A percentile compares a stretch with the other conserved stretches of the same genome.
Conservation (phyloP, 2,888 invertebrate species). For the Allophyes oxyacanthae region DNA sequence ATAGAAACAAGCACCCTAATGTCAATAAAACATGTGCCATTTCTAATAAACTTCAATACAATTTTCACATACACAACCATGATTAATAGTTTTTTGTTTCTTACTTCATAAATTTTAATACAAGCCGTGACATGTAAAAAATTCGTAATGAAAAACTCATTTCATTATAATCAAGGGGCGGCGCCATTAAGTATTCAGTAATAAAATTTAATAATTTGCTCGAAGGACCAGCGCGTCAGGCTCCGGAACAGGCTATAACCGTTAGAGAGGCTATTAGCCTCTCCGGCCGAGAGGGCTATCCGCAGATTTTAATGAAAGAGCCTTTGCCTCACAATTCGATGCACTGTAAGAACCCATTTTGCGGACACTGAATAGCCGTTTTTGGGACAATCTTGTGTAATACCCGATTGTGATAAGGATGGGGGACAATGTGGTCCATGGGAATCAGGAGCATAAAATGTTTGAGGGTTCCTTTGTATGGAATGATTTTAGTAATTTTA, state of each 20-base stretch:
- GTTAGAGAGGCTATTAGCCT: conserved; percentile 48
- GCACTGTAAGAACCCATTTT: conserved; percentile 44
- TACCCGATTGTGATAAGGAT: conserved; percentile 37
- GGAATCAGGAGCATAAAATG: conserved; percentile 17
- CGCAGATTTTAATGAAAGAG: conserved; percentile 57
- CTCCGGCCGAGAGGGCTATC: conserved; percentile 31
- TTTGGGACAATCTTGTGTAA: conserved; percentile 49
- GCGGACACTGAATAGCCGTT: conserved; percentile 35
- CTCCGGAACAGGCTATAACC: conserved; percentile 44
- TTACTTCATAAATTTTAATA: conserved; percentile 14
- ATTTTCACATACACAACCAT: background rate
- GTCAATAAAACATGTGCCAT: too few species aligned
- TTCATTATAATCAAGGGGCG: conserved; percentile 43
- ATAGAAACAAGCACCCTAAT: too few species aligned
- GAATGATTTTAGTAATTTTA: too few species aligned
- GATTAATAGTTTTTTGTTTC: conserved; percentile 15
- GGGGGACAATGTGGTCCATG: conserved; percentile 32
- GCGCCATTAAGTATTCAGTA: conserved; percentile 46
- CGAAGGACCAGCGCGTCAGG: conserved; percentile 25
- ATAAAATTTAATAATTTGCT: conserved; percentile 56
- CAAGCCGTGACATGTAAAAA: conserved; percentile 26
- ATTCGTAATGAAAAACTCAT: conserved; percentile 32
- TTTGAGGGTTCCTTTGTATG: conserved; percentile 14
- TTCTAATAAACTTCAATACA: background rate
- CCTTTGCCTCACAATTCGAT: conserved; percentile 46